phyloP scores from a whole-genome alignment of 2,797 vertebrate species.

The Notolepis coatsorum region DNA sequence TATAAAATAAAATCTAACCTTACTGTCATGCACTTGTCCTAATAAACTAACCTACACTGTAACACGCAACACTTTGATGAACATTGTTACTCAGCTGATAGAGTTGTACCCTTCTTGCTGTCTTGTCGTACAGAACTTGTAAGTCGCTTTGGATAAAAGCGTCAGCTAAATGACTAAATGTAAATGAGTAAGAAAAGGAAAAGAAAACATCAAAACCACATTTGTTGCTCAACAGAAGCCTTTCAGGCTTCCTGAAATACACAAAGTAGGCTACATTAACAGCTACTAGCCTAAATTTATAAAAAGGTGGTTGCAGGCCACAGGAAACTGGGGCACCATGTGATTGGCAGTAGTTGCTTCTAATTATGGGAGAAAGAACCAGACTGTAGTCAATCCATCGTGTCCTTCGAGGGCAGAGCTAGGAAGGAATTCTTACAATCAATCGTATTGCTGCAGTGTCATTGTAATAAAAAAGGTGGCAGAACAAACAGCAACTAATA shows the following conservation, averaged over 20 bases:
- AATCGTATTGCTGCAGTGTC: background rate
- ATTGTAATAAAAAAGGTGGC: background rate
- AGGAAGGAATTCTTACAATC: conserved; percentile 33
- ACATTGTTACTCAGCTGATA: too few species aligned
- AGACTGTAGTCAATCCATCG: conserved; percentile 39
- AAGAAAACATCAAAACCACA: too few species aligned
- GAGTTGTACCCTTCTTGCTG: too few species aligned
- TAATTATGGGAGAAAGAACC: conserved; percentile 57
- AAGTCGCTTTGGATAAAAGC: too few species aligned
- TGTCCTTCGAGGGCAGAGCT: conserved; percentile 19
- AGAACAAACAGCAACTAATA: conserved; percentile 32
- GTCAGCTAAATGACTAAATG: too few species aligned
- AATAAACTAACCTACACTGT: too few species aligned
- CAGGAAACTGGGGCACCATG: conserved; percentile 70
- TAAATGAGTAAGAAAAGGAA: too few species aligned
- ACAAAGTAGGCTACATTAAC: conserved; percentile 42
- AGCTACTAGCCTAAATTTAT: conserved; percentile 51
- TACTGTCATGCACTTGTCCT: too few species aligned
- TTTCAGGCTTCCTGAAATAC: conserved; percentile 24
- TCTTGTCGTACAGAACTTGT: too few species aligned
- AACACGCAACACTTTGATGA: too few species aligned
- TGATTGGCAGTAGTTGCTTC: conserved; percentile 57
- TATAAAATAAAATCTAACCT: too few species aligned
- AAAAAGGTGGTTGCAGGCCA: conserved; percentile 57
- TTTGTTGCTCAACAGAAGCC: too few species aligned